Base-by-base conservation (phyloP, 2,113 vertebrate species). In the Spermophilus dauricus region DNA sequence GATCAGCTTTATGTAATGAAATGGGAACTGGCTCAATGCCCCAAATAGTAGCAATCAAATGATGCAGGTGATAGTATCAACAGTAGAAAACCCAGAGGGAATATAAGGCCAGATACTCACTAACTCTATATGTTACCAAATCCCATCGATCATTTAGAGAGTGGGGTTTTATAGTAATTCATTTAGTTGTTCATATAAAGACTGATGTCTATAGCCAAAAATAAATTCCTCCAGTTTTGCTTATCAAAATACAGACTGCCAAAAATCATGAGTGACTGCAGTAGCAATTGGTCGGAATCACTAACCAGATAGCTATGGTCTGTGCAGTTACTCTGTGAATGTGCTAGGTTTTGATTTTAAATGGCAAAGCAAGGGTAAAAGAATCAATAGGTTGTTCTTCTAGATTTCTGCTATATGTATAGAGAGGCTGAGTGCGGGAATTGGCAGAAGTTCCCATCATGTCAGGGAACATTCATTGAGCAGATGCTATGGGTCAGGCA, bases 201-300 rank as follows among this genome's bases (percentile, higher is more conserved):
- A 96, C 81, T 80, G 88, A 89, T 97, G 65, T 37, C 91, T 58
- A 89, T 48, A 30, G 42, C 69, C 85, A 45, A 81, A 97, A 93
- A 84, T 96, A 94, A 95, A 94, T 96, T 20, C 37, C 28, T 20
- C 26, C 42, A 24, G 34, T 91, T 95, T 95, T 94, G 86, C 78
- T 96, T 94, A 97, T 91, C 73, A 96, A 96, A 96, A 96, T 83
- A 65, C 72, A 88, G 92, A 86, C 6, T 80, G 93, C 91, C 97
- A 89, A 93, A 92, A 75, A 45, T 91, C 53, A 65, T 81, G 94
- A 96, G 63, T 73, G 90, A 86, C 73, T 45, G 13, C 2, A 84
- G 56, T 22, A 45, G 26, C 20, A 81, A 86, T 97, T 80, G 94
- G 95, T 96, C 69, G 81, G 86, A 91, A 94, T 83, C 69, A 82